A percentile compares a stretch with the other conserved stretches of the same genome.
Conservation (phyloP, 2,113 vertebrate genomes). For the Piliocolobus tephrosceles region DNA sequence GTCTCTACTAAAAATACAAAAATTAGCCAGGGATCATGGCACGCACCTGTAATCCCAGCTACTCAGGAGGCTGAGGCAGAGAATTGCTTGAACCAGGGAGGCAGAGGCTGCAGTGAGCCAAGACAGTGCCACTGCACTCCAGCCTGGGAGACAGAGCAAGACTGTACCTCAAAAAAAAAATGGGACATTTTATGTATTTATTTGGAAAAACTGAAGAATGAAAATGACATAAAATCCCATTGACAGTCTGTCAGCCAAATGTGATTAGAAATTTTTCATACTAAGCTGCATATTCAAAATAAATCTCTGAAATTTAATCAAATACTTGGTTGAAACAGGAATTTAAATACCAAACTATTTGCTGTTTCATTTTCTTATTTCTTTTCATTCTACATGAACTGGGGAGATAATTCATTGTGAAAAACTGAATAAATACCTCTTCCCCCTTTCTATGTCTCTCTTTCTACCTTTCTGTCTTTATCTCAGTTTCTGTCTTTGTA, state of each 20-base stretch:
- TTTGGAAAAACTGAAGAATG: slow-evolving; percentile 12
- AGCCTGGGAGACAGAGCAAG: too few relatives aligned
- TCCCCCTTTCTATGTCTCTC: neutral
- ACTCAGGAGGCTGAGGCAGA: too few relatives aligned
- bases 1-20: too few relatives aligned
- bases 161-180: too few relatives aligned
- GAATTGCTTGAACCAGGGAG: too few relatives aligned
- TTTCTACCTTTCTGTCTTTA: neutral
- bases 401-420: neutral
- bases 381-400: neutral
- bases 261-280: neutral
- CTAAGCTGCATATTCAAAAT: neutral
- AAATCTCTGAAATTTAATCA: slow-evolving; percentile 11
- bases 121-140: too few relatives aligned
- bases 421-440: neutral
- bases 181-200: neutral
- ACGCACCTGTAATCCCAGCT: too few relatives aligned
- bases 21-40: too few relatives aligned
- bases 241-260: neutral
- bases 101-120: too few relatives aligned
- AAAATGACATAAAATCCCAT: slow-evolving; percentile 45
- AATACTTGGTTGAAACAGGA: neutral
- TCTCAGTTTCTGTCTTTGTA: neutral
- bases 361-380: neutral
- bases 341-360: neutral